phyloP scores from a whole-genome alignment of 2,797 vertebrate genomes.

The Aplochiton taeniatus region DNA sequence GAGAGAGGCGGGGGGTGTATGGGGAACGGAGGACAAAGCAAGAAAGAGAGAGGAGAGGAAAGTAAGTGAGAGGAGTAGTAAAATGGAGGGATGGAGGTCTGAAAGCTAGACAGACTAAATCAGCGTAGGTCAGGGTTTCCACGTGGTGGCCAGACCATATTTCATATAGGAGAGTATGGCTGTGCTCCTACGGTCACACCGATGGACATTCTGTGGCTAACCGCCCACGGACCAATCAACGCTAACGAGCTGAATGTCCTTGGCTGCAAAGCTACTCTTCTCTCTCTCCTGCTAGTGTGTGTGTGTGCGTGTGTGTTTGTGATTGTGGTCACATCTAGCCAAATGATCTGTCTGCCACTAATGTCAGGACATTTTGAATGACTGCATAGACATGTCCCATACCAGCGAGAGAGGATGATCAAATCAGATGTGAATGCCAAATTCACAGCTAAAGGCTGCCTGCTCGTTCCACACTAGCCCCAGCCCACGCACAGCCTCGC shows the following conservation, averaged over 20 bases:
- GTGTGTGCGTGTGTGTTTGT: not conserved
- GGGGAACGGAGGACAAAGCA: not conserved
- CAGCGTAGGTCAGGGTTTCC: not conserved
- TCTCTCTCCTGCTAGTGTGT: not conserved
- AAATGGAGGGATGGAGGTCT: too few relatives aligned
- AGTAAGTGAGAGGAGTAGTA: not conserved
- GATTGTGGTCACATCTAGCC: not conserved
- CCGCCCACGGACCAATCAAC: conserved; percentile 26
- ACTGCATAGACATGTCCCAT: too few relatives aligned
- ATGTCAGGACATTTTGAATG: too few relatives aligned
- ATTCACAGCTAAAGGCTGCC: too few relatives aligned
- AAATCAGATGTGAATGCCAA: too few relatives aligned
- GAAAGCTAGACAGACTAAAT: not conserved
- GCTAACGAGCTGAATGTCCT: conserved; percentile 24
- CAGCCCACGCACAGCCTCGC: too few relatives aligned
- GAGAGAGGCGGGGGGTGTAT: not conserved
- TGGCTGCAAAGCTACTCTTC: conserved; percentile 15
- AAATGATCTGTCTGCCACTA: too few relatives aligned
- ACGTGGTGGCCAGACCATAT: not conserved
- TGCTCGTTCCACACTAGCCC: too few relatives aligned
- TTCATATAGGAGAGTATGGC: conserved; percentile 1
- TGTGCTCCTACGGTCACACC: conserved; percentile 2
- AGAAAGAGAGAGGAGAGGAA: not conserved
- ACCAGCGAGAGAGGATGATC: too few relatives aligned
- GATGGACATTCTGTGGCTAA: conserved; percentile 25